Conservation (phyloP, 2,113 vertebrate species). For the Hippocampus abdominalis region DNA sequence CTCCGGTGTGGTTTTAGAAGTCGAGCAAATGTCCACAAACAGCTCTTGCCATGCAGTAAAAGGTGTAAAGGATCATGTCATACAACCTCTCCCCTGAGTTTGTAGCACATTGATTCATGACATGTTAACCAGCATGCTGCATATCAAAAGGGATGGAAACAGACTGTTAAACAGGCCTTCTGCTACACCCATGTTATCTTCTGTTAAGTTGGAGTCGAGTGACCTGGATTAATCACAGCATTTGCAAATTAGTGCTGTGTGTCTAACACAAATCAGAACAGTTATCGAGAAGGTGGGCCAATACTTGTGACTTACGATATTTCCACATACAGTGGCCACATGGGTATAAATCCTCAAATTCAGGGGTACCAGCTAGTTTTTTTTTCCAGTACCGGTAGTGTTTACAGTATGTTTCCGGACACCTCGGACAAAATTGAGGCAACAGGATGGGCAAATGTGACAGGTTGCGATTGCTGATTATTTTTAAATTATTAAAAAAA, state of each 20-base stretch:
- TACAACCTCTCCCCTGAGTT: slow-evolving; percentile 19
- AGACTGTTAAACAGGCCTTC: slow-evolving; percentile 57
- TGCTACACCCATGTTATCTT: slow-evolving; percentile 49
- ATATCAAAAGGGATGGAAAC: slow-evolving; percentile 57
- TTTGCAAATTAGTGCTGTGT: slow-evolving; percentile 61
- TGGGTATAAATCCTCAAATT: background rate
- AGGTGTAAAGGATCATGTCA: slow-evolving; percentile 18
- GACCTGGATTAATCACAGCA: slow-evolving; percentile 70
- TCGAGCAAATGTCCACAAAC: background rate
- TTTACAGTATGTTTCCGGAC: too few species aligned
- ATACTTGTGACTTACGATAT: background rate
- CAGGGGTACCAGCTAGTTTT: background rate
- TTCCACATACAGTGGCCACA: background rate
- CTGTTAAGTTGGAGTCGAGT: slow-evolving; percentile 48
- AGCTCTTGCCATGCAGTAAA: slow-evolving; percentile 6
- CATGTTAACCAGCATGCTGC: slow-evolving; percentile 47
- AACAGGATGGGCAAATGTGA: background rate
- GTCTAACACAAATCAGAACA: slow-evolving; percentile 47
- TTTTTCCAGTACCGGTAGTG: background rate
- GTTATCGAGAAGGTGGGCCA: background rate
- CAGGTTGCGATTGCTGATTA: too few species aligned
- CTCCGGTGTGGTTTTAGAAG: background rate
- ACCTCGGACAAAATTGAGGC: background rate
- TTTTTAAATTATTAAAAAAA: too few species aligned
- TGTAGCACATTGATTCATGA: slow-evolving; percentile 30